Percentiles rank a stretch among this genome's conserved stretches.
phyloP scores from a whole-genome alignment of 2,888 invertebrate genomes.

The Tetropium fuscum region DNA sequence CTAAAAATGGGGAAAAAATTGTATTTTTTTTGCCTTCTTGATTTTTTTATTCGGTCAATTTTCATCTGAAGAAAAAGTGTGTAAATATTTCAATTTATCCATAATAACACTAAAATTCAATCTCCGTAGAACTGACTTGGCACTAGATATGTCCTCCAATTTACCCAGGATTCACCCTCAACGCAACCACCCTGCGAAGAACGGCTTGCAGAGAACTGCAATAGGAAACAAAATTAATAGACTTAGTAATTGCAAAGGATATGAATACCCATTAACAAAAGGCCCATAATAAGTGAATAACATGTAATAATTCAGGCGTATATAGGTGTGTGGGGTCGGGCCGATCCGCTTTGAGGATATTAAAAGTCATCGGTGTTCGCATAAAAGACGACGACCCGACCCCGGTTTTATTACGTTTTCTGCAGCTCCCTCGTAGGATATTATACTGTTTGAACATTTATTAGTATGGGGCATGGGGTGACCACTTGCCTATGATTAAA shows the following conservation, averaged over 20 bases:
- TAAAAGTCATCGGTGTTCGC: constrained; percentile 41
- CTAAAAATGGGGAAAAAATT: no score
- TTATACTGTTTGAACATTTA: constrained; percentile 63
- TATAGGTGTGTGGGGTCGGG: constrained; percentile 37
- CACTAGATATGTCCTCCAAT: no score
- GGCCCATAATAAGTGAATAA: constrained; percentile 31
- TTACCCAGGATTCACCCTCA: no score
- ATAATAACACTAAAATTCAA: no score
- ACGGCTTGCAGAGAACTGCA: background rate
- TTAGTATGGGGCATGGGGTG: constrained; percentile 63
- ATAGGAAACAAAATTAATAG: constrained; percentile 21
- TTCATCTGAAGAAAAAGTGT: no score
- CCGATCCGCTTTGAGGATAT: constrained; percentile 32
- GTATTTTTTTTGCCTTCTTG: no score
- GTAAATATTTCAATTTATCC: no score
- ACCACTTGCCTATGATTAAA: constrained; percentile 63
- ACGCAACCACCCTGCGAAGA: no score
- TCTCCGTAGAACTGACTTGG: no score
- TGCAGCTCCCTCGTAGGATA: constrained; percentile 56
- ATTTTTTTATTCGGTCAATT: no score
- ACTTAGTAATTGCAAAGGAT: constrained; percentile 19
- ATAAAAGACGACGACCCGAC: constrained; percentile 34
- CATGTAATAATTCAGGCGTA: constrained; percentile 36
- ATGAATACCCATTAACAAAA: constrained; percentile 24
- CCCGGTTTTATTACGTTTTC: constrained; percentile 49